Evolutionary conservation across 2,797 vertebrate genomes (phyloP).

Genomic region (Morus bassanus): DNA sequence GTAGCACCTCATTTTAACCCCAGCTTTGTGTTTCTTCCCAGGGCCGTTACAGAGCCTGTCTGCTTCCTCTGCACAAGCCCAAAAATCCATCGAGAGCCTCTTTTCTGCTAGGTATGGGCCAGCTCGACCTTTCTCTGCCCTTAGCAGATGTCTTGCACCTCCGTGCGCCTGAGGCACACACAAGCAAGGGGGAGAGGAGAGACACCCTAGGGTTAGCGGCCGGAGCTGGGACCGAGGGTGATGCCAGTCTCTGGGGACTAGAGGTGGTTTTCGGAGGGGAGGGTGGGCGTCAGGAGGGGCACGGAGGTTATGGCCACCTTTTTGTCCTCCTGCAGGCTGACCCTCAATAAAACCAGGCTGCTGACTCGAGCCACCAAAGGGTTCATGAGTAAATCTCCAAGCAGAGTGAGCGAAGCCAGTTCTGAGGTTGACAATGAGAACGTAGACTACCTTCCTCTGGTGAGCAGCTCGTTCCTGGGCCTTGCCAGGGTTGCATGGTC

Average conservation of each 20-base stretch:
- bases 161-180: accelerated
- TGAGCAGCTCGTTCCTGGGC: slow-evolving; percentile 59
- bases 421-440: slow-evolving; percentile 82
- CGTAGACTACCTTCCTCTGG: slow-evolving; percentile 91
- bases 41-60: slow-evolving; percentile 80
- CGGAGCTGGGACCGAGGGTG: accelerated
- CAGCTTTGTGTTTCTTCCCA: slow-evolving; percentile 62
- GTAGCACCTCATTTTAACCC: not conserved
- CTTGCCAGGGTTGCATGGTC: not conserved
- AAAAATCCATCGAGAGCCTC: slow-evolving; percentile 85
- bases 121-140: not conserved
- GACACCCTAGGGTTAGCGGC: accelerated
- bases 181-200: not conserved
- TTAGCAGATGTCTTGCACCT: not conserved
- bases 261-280: not conserved
- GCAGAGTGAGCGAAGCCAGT: slow-evolving; percentile 78
- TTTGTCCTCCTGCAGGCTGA: slow-evolving; percentile 76
- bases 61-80: slow-evolving; percentile 82
- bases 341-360: slow-evolving; percentile 86
- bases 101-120: slow-evolving; percentile 86
- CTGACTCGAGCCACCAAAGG: slow-evolving; percentile 87
- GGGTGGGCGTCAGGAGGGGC: not conserved
- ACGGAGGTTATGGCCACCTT: accelerated
- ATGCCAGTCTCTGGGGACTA: not conserved
- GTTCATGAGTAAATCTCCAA: slow-evolving; percentile 87